Evolutionary conservation across 1,140 invertebrate species (phyloP).

Genomic region (Amphibalanus amphitrite): DNA sequence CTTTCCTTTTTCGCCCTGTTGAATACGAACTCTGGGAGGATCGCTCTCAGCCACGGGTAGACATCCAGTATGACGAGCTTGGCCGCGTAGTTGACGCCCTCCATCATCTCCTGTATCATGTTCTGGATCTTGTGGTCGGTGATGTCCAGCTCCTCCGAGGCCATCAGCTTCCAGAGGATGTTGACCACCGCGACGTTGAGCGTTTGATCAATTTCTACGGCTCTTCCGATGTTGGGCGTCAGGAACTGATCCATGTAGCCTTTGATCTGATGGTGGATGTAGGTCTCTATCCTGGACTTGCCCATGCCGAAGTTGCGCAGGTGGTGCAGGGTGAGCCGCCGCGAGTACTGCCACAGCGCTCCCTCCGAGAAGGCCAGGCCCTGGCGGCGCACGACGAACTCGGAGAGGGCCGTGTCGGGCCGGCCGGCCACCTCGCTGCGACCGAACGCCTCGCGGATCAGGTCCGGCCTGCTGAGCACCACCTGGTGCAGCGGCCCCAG

Average conservation of each 20-base stretch:
- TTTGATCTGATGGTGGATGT: slow-evolving; percentile 23
- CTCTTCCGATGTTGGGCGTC: not conserved
- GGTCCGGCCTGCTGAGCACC: slow-evolving; percentile 15
- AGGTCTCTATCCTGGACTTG: slow-evolving; percentile 24
- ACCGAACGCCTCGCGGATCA: not conserved
- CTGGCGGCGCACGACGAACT: no score
- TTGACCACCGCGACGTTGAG: slow-evolving; percentile 18
- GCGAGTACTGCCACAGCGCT: slow-evolving; percentile 23
- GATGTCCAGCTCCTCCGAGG: slow-evolving; percentile 8
- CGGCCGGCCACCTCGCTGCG: no score
- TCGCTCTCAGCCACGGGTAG: not conserved
- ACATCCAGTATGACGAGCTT: not conserved
- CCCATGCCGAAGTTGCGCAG: slow-evolving; percentile 27
- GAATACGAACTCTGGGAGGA: not conserved
- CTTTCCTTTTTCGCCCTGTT: not conserved
- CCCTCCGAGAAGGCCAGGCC: slow-evolving; percentile 16
- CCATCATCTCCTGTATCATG: not conserved
- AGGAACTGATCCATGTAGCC: slow-evolving; percentile 12
- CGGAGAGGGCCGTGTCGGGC: no score
- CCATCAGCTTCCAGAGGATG: slow-evolving; percentile 19
- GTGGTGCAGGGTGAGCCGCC: slow-evolving; percentile 23
- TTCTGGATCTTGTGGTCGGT: not conserved
- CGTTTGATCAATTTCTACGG: slow-evolving; percentile 7
- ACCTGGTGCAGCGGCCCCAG: slow-evolving; percentile 14
- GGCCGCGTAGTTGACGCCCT: not conserved